Evolutionary conservation across 2,888 invertebrate genomes (phyloP).

Genomic region (Drosophila neutralis): DNA sequence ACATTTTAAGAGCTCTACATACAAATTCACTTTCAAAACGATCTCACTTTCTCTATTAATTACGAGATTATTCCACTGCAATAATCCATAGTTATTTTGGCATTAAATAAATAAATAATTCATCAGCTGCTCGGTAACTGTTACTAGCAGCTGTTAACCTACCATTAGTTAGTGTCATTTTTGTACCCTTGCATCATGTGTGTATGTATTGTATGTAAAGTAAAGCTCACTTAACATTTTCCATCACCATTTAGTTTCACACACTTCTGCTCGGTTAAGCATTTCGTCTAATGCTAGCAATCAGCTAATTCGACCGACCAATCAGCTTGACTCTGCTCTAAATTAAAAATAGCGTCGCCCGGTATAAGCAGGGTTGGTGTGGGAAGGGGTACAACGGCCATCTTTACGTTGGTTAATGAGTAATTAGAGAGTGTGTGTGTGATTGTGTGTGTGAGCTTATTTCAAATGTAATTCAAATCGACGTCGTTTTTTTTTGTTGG

Average conservation of each 20-base stretch:
- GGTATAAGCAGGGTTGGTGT: neutral
- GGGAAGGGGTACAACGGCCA: neutral
- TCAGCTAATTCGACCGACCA: neutral
- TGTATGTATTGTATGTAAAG: neutral
- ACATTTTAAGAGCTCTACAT: neutral
- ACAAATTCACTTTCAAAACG: neutral
- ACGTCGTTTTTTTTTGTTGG: neutral
- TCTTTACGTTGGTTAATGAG: neutral
- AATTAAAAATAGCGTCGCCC: neutral
- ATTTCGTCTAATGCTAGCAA: neutral
- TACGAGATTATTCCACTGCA: neutral
- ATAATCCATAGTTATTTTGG: neutral
- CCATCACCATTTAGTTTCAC: neutral
- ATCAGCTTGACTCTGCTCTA: neutral
- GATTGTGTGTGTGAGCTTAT: neutral
- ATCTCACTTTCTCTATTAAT: neutral
- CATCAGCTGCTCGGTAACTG: neutral
- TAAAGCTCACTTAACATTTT: neutral
- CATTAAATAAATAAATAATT: neutral
- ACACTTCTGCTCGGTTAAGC: neutral
- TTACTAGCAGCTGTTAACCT: neutral
- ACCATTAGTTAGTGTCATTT: neutral
- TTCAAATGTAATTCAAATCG: neutral
- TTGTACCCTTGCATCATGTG: neutral
- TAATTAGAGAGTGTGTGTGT: neutral